Evolutionary conservation across 2,888 invertebrate genomes (phyloP).

Genomic region (Alloplasta piceator): DNA sequence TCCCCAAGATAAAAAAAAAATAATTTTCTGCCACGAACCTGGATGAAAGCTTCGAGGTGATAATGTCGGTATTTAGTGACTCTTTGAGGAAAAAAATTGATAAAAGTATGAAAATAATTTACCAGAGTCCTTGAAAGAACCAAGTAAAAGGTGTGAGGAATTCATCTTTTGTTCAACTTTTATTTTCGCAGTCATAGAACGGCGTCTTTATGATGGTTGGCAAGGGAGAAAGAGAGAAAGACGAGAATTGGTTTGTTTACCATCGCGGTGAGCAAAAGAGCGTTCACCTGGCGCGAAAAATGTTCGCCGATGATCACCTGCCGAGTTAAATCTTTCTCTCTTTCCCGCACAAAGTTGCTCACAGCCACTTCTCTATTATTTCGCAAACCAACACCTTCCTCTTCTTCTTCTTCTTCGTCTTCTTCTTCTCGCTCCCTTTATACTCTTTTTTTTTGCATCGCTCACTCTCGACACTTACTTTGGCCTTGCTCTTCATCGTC

Average conservation of each 20-base stretch:
- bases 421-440: slow-evolving; percentile 22
- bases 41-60: no score
- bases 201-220: not conserved
- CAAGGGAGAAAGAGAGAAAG: slow-evolving; percentile 20
- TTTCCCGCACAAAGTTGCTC: slow-evolving; percentile 39
- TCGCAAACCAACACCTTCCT: slow-evolving; percentile 26
- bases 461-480: slow-evolving; percentile 32
- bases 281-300: slow-evolving; percentile 57
- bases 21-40: no score
- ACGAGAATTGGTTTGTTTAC: slow-evolving; percentile 57
- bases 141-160: no score
- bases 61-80: no score
- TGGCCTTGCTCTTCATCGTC: slow-evolving; percentile 52
- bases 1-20: no score
- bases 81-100: no score
- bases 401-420: slow-evolving; percentile 7
- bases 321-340: slow-evolving; percentile 51
- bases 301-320: slow-evolving; percentile 51
- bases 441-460: slow-evolving; percentile 11
- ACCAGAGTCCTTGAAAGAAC: no score
- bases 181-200: slow-evolving; percentile 2
- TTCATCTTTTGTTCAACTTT: not conserved
- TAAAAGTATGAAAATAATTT: no score
- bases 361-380: slow-evolving; percentile 38
- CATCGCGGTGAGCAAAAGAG: slow-evolving; percentile 31